Evolutionary conservation across 2,113 vertebrate species (phyloP).

Genomic region (Tyto alba): DNA sequence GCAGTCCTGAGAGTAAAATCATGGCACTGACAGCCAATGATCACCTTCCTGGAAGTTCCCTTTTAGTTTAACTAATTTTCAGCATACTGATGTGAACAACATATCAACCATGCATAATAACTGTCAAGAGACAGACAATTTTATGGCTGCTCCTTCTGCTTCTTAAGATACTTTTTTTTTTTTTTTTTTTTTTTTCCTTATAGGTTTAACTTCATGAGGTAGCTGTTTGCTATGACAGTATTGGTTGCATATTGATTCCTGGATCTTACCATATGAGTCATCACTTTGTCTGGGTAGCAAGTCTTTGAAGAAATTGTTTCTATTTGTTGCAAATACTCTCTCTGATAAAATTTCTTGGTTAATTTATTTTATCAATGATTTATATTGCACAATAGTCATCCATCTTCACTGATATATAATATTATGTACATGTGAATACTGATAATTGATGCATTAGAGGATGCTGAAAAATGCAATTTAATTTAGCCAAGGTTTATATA

Average conservation of each 20-base stretch:
- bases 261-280: neutral
- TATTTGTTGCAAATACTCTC: neutral
- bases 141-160: neutral
- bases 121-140: neutral
- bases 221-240: neutral
- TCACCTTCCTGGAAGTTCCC: neutral
- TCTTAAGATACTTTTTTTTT: neutral
- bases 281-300: neutral
- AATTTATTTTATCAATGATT: neutral
- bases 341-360: neutral
- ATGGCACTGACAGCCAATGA: neutral
- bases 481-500: neutral
- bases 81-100: neutral
- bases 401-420: constrained; percentile 11
- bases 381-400: neutral
- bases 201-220: neutral
- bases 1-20: neutral
- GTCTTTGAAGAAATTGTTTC: neutral
- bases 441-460: neutral
- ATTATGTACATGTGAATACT: neutral
- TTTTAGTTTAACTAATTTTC: neutral
- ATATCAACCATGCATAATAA: fast-evolving
- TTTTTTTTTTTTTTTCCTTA: neutral
- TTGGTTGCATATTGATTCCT: neutral
- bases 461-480: constrained; percentile 6